A percentile compares a stretch with the other conserved stretches of the same genome.
phyloP scores from a whole-genome alignment of 2,888 invertebrate genomes.

The Quadroppia sp. region DNA sequence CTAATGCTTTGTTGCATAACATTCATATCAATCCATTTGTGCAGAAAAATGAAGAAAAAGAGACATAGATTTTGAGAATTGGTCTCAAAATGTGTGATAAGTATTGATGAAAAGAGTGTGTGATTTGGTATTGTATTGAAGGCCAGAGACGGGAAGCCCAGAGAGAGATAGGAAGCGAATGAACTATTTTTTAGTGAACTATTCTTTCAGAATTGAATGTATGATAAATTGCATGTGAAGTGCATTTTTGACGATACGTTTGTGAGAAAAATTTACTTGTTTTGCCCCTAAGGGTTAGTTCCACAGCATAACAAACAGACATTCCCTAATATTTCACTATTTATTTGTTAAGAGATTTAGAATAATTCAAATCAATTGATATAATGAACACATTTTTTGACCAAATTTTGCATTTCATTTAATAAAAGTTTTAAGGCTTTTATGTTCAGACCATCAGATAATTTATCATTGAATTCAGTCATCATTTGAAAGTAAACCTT shows the following conservation, averaged over 20 bases:
- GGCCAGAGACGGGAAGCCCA: not conserved
- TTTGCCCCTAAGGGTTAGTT: not conserved
- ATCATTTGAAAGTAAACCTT: conserved; percentile 14
- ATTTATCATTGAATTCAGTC: not conserved
- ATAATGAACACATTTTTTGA: not conserved
- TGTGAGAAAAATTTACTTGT: not conserved
- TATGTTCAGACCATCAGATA: not conserved
- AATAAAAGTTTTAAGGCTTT: not conserved
- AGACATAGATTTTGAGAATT: not conserved
- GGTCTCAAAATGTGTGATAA: not conserved
- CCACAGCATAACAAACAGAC: not conserved
- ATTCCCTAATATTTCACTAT: not conserved
- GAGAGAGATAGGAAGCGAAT: not conserved
- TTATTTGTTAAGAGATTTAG: not conserved
- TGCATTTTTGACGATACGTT: conserved; percentile 1
- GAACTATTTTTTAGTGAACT: not conserved
- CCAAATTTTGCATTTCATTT: not conserved
- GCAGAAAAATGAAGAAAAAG: conserved; percentile 14
- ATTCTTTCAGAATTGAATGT: not conserved
- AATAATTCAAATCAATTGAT: not conserved
- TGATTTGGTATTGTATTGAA: not conserved
- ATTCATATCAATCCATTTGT: conserved; percentile 1
- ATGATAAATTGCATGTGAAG: not conserved
- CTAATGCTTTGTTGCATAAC: not conserved
- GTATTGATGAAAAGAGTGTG: not conserved